Percentiles rank a stretch among this genome's conserved stretches.
Conservation (phyloP, 2,113 vertebrate genomes). For the Natator depressus region DNA sequence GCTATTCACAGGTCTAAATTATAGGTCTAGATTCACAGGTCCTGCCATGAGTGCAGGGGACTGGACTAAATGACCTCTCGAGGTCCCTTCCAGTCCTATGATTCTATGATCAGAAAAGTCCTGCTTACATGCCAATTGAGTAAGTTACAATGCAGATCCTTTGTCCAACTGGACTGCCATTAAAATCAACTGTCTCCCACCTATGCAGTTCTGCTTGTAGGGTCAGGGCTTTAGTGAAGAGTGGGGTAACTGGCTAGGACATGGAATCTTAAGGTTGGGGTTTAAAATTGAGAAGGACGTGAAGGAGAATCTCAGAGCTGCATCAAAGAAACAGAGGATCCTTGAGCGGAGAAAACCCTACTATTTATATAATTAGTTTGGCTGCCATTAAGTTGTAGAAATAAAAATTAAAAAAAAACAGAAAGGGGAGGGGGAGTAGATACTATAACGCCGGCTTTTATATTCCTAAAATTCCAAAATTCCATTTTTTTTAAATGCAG, state of each 20-base stretch:
- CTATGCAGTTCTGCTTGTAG: not conserved
- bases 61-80: too few relatives aligned
- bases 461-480: not conserved
- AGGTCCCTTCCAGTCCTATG: too few relatives aligned
- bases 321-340: accelerated
- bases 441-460: not conserved
- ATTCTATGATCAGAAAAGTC: not conserved
- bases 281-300: accelerated
- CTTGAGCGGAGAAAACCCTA: not conserved
- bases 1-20: not conserved
- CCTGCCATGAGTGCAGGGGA: too few relatives aligned
- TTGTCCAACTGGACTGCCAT: accelerated
- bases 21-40: too few relatives aligned
- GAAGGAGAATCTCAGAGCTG: not conserved
- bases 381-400: not conserved
- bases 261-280: accelerated
- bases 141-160: not conserved
- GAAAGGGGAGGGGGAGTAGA: accelerated
- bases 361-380: not conserved
- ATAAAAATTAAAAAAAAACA: not conserved
- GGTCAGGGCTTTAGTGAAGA: not conserved
- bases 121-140: not conserved
- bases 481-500: not conserved
- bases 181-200: accelerated
- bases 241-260: accelerated